These are phyloP conservation scores for Zaprionus africanus DNA, from an alignment of 1,140 invertebrate species.

Conservation along the genomic window DNA sequence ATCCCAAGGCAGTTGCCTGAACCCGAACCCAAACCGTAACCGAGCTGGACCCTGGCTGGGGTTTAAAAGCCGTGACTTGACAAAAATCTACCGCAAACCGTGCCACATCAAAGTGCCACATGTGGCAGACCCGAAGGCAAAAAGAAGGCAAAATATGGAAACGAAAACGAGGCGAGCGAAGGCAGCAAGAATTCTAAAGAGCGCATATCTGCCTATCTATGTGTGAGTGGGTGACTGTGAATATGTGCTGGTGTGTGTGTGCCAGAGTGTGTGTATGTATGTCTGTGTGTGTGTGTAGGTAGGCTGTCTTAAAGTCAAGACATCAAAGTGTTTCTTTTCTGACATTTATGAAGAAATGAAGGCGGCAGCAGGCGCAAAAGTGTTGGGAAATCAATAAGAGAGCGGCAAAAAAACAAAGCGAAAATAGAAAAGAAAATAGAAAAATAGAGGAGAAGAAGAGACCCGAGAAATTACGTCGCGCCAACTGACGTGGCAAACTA, in stretches of 20 bases:
- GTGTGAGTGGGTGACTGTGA: too few relatives aligned
- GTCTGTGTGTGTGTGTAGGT: slow-evolving; percentile 18
- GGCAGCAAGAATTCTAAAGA: slow-evolving; percentile 42
- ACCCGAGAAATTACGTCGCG: slow-evolving; percentile 28
- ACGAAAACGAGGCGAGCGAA: slow-evolving; percentile 9
- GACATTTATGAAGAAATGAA: slow-evolving; percentile 56
- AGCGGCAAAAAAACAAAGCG: slow-evolving; percentile 13
- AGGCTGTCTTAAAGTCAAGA: slow-evolving; percentile 65
- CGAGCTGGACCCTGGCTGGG: slow-evolving; percentile 1
- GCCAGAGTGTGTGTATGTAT: slow-evolving; percentile 18
- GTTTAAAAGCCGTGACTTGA: slow-evolving; percentile 60
- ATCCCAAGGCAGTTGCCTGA: slow-evolving; percentile 14
- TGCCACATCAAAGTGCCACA: slow-evolving; percentile 58
- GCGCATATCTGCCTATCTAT: slow-evolving; percentile 20
- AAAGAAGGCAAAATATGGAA: slow-evolving; percentile 23
- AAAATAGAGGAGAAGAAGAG: slow-evolving; percentile 27
- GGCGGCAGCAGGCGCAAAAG: slow-evolving; percentile 30
- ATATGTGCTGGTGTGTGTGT: not conserved
- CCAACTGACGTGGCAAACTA: slow-evolving; percentile 66
- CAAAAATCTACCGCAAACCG: slow-evolving; percentile 37
- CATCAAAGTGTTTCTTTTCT: slow-evolving; percentile 67
- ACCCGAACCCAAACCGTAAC: slow-evolving; percentile 9
- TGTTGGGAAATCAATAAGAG: slow-evolving; percentile 70
- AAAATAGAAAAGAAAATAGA: slow-evolving; percentile 16
- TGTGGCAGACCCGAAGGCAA: slow-evolving; percentile 9